Evolutionary conservation across 37 sponge, comb jelly and placozoan genomes (phyloP).

Genomic region (Tethya wilhelma): DNA sequence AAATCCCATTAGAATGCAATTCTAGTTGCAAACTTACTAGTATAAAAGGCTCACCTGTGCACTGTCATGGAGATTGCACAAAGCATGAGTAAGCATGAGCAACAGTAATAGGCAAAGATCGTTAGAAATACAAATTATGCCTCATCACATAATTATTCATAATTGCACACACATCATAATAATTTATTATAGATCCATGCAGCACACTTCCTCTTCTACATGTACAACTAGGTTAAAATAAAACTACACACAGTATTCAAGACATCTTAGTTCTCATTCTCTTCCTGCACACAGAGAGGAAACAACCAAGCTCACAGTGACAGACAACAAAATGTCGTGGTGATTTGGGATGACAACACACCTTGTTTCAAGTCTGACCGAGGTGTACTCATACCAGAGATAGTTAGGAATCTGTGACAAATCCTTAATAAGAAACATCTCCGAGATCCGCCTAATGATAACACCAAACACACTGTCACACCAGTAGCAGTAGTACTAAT

Average conservation of each 20-base stretch:
- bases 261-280: slow-evolving; percentile 3
- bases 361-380: slow-evolving; percentile 73
- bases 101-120: slow-evolving; percentile 1
- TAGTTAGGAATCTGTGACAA: slow-evolving; percentile 75
- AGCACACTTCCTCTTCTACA: not conserved
- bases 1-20: no score
- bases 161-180: not conserved
- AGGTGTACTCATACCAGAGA: slow-evolving; percentile 85
- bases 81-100: not conserved
- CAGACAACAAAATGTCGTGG: not conserved
- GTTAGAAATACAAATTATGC: not conserved
- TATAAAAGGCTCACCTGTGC: no score
- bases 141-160: not conserved
- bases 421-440: slow-evolving; percentile 72
- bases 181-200: not conserved
- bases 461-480: not conserved
- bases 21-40: no score
- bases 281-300: not conserved
- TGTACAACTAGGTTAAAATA: not conserved
- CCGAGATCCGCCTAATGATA: slow-evolving; percentile 60
- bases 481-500: not conserved
- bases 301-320: no score
- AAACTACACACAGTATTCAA: not conserved
- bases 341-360: slow-evolving; percentile 4
- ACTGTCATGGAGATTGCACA: not conserved